Evolutionary conservation across 2,888 invertebrate species (phyloP).

Genomic region (Auanema freiburgensis): DNA sequence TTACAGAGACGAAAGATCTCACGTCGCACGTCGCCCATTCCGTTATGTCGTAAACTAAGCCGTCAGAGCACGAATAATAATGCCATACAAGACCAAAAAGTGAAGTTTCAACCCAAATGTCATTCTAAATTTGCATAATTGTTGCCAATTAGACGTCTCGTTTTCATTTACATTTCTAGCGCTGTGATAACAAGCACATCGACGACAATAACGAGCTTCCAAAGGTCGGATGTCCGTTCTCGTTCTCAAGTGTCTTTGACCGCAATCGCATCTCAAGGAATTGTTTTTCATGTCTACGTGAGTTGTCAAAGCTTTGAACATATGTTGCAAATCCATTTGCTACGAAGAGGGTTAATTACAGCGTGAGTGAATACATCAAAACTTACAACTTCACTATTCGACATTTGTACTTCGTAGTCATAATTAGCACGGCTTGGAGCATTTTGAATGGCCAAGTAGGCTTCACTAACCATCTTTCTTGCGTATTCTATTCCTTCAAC

Average conservation of each 20-base stretch:
- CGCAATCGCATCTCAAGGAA: constrained; percentile 88
- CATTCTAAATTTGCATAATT: constrained; percentile 27
- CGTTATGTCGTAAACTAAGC: constrained; percentile 90
- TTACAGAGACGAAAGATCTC: constrained; percentile 12
- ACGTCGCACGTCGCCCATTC: constrained; percentile 95
- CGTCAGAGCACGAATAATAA: constrained; percentile 95
- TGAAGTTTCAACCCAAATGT: constrained; percentile 79
- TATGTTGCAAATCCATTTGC: too few species aligned
- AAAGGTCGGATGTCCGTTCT: constrained; percentile 84
- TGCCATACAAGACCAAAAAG: constrained; percentile 87
- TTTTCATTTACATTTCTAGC: constrained; percentile 72
- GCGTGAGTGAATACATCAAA: too few species aligned
- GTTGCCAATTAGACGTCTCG: not conserved
- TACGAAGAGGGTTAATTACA: too few species aligned
- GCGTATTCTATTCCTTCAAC: too few species aligned
- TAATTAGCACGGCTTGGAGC: not conserved
- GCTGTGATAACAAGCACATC: constrained; percentile 81
- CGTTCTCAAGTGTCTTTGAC: constrained; percentile 83
- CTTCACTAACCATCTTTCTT: too few species aligned
- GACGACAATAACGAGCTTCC: constrained; percentile 84
- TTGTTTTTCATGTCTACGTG: too few species aligned
- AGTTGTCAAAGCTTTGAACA: too few species aligned
- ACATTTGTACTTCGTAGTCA: too few species aligned
- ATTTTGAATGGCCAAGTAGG: not conserved
- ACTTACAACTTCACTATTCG: too few species aligned